Evolutionary conservation across 2,888 invertebrate genomes (phyloP), one percentile per base, ranked within the genome.

Genomic region (Orchesella flavescens): DNA sequence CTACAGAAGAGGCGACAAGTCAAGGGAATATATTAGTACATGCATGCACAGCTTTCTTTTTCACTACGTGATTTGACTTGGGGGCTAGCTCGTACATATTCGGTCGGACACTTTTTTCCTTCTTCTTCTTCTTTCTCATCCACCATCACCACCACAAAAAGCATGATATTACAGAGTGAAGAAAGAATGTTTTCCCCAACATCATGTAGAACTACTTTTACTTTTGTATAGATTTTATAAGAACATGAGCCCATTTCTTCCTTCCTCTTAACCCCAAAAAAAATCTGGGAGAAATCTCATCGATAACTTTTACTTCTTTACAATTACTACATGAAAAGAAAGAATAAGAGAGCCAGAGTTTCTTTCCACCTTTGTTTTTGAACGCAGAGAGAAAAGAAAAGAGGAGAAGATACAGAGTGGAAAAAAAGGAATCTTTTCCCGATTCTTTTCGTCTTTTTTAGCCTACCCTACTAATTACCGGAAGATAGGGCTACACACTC

Each of bases 381-480:
- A 3, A 15, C 12, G 44, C 44, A 44, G 44, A 12, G 44, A 44
- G 12, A 44, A 7, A 49, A 49, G n/a, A n/a, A 7, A 49, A 49
- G 49, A 49, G 12, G 65, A 10, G 13, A 17, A 59, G 23, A 13
- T 21, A 61, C 34, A 34, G 7, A 34, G 34, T 34, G 34, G 7
- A 34, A 34, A 34, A 34, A 34, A 34, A 7, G 34, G 34, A 66
- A 66, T 66, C 43, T 3, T 43, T 43, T 24, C 7, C 61, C 23
- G 1, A 13, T 17, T 17, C 66, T 66, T 63, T 10, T 23, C n/a
- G 12, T 44, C 46, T 49, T 23, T 13, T 69, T 12, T 66, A 46
- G 23, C 53, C 49, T n/a, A 53, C 53, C 23, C 46, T 69, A 69
- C 69, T 69, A 69, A 69, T 69, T 34, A 69, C 69, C 53, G 49